A percentile compares a stretch with the other conserved stretches of the same genome.
Evolutionary conservation across 2,888 invertebrate genomes (phyloP).

Genomic region (Deilephila porcellus): DNA sequence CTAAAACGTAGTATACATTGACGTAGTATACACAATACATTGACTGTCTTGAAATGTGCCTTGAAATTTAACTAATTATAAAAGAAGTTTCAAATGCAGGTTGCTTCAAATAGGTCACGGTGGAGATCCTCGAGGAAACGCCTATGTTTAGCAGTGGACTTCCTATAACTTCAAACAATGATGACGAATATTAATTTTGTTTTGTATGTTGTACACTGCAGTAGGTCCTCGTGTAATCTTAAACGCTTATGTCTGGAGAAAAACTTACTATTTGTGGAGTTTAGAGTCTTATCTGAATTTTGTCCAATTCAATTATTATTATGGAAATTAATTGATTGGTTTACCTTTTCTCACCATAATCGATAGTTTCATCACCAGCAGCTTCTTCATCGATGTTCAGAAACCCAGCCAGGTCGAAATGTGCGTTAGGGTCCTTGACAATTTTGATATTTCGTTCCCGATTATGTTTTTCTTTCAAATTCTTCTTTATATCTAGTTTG

Average conservation of each 20-base stretch:
- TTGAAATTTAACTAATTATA: no score
- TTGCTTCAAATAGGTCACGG: no score
- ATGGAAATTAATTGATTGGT: background rate
- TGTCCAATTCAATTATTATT: background rate
- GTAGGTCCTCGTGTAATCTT: background rate
- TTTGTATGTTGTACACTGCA: background rate
- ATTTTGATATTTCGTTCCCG: background rate
- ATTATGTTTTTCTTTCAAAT: background rate
- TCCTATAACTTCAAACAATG: background rate
- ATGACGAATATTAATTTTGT: background rate
- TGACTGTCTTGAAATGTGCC: no score
- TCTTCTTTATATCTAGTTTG: slow-evolving; percentile 15
- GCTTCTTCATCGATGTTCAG: background rate
- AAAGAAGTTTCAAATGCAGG: no score
- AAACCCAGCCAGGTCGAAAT: slow-evolving; percentile 9
- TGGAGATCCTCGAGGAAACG: no score
- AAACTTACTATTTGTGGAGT: no score
- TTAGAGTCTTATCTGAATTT: background rate
- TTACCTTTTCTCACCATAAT: slow-evolving; percentile 3
- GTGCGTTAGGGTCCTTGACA: background rate
- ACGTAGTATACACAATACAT: background rate
- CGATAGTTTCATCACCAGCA: background rate
- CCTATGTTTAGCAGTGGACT: no score
- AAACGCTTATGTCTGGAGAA: background rate
- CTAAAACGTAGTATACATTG: background rate